These are phyloP conservation scores for Crenichthys baileyi DNA, from an alignment of 2,797 vertebrate species.

Conservation along the genomic window DNA sequence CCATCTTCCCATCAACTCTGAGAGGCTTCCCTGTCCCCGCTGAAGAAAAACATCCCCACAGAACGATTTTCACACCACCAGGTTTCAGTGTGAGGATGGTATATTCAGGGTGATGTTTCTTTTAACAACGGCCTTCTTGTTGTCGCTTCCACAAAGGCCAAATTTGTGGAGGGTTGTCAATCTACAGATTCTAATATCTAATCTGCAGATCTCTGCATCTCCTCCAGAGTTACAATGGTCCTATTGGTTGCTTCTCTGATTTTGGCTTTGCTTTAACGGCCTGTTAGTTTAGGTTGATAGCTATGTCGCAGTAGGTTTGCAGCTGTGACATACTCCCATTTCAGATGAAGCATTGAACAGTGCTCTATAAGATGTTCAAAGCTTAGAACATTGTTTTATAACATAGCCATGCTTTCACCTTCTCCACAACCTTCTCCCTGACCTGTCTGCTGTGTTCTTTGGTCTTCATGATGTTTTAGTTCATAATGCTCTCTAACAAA, in stretches of 20 bases:
- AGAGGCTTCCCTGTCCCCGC: too few species aligned
- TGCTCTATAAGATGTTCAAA: not conserved
- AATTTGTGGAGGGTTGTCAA: too few species aligned
- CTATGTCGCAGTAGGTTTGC: not conserved
- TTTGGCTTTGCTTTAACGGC: not conserved
- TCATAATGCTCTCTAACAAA: too few species aligned
- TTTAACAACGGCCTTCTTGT: not conserved
- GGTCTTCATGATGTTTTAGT: too few species aligned
- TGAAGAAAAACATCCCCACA: not conserved
- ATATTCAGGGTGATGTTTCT: not conserved
- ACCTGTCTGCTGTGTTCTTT: not conserved
- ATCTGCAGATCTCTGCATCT: not conserved
- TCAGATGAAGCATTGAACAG: not conserved
- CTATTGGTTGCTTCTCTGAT: not conserved
- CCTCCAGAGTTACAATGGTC: not conserved
- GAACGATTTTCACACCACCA: not conserved
- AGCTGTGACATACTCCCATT: not conserved
- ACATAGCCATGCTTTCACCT: not conserved
- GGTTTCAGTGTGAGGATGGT: not conserved
- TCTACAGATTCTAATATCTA: not conserved
- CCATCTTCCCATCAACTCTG: too few species aligned
- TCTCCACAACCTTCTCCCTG: not conserved
- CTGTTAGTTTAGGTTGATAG: not conserved
- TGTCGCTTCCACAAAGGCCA: not conserved
- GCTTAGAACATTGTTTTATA: not conserved